Conservation (phyloP, 2,113 vertebrate genomes). For the Petrocephalus zakoni region DNA sequence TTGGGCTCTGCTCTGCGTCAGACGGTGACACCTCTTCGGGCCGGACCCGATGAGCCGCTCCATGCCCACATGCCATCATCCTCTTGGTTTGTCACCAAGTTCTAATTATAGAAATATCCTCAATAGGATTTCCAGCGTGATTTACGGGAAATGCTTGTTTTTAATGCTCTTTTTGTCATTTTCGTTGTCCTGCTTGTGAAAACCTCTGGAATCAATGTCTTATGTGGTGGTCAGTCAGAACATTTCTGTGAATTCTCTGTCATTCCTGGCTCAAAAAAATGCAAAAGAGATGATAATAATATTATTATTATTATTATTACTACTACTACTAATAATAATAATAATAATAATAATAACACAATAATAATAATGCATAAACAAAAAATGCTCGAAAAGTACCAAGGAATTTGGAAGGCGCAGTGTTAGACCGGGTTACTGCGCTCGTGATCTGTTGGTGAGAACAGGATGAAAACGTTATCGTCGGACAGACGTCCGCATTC, state of each 20-base stretch:
- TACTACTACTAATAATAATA: too few relatives aligned
- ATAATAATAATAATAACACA: neutral
- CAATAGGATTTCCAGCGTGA: neutral
- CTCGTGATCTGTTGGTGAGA: neutral
- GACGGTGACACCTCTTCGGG: neutral
- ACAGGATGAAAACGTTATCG: conserved; percentile 11
- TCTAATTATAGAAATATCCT: neutral
- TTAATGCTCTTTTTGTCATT: neutral
- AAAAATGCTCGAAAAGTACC: neutral
- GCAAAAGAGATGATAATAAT: neutral
- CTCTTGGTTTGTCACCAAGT: neutral
- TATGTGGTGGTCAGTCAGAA: neutral
- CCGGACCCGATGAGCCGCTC: neutral
- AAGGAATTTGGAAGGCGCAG: neutral
- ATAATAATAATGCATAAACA: neutral
- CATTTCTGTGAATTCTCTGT: neutral
- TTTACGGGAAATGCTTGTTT: neutral
- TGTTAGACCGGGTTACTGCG: conserved; percentile 7
- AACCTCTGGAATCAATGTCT: neutral
- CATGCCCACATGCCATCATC: neutral
- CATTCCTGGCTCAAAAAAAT: neutral
- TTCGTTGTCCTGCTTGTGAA: neutral
- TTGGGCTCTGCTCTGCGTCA: neutral
- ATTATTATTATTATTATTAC: too few relatives aligned
- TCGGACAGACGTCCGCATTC: neutral